Percentiles rank a stretch among this genome's conserved stretches.
Evolutionary conservation across 92 coral and sea anemone species (phyloP).

Genomic region (Palythoa heliodiscus): DNA sequence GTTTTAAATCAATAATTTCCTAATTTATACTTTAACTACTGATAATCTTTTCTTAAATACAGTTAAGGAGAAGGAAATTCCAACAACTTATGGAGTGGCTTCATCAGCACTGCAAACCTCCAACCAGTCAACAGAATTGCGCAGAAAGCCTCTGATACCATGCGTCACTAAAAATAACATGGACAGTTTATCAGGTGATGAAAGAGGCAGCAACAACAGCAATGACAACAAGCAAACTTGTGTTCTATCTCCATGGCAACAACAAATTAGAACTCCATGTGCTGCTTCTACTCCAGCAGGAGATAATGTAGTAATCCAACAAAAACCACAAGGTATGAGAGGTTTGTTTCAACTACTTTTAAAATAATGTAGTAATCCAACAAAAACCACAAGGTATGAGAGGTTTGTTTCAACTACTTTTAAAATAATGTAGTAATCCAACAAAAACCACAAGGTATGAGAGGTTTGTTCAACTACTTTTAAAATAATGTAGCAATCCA

Average conservation of each 20-base stretch:
- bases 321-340: not conserved
- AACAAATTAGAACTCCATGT: constrained; percentile 32
- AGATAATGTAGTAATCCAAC: not conserved
- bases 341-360: not conserved
- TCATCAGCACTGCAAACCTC: constrained; percentile 12
- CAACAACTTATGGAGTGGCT: not conserved
- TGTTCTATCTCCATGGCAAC: constrained; percentile 24
- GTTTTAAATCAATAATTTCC: too few relatives aligned
- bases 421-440: not conserved
- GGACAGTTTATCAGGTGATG: not conserved
- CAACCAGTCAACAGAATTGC: not conserved
- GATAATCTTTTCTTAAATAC: not conserved
- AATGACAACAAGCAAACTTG: not conserved
- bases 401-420: constrained; percentile 2
- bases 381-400: not conserved
- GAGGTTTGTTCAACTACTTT: constrained; percentile 3
- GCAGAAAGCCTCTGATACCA: constrained; percentile 17
- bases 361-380: not conserved
- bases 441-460: not conserved
- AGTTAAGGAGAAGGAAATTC: not conserved
- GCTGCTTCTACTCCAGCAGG: constrained; percentile 29
- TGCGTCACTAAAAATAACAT: not conserved
- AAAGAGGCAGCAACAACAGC: constrained; percentile 1
- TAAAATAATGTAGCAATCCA: not conserved
- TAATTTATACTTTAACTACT: too few relatives aligned